A percentile compares a stretch with the other conserved stretches of the same genome.
Conservation (phyloP, 2,888 invertebrate species). For the Arctia plantaginis region DNA sequence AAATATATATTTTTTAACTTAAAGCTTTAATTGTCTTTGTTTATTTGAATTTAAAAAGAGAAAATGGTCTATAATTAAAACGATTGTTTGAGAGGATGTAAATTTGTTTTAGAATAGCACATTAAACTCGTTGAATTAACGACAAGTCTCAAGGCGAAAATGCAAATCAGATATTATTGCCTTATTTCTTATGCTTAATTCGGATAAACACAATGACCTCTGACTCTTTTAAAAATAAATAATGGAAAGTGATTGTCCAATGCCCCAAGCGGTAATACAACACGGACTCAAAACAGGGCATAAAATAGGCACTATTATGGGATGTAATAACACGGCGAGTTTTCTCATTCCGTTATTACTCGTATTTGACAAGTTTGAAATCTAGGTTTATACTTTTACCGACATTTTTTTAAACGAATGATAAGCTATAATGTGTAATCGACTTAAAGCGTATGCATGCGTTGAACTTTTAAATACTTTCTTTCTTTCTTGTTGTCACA, state of each 20-base stretch:
- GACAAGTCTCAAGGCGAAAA: background rate
- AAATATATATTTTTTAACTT: background rate
- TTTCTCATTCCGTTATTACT: background rate
- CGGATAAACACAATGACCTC: background rate
- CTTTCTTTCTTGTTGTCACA: background rate
- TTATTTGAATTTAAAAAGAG: background rate
- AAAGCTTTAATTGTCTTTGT: background rate
- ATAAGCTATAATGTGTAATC: too few species aligned
- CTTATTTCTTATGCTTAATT: background rate
- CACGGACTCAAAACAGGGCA: background rate
- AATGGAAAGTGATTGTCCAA: conserved; percentile 1
- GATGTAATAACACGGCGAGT: background rate
- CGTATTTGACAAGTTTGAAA: background rate
- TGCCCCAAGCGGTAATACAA: background rate
- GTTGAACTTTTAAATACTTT: too few species aligned
- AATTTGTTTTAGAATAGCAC: background rate
- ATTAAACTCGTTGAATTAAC: background rate
- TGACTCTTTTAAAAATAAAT: background rate
- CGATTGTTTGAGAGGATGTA: background rate
- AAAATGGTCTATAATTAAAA: background rate
- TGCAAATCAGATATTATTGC: background rate
- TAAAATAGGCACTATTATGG: background rate
- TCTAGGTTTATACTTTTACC: background rate
- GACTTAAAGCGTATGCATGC: too few species aligned
- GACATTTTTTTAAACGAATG: too few species aligned